Base-by-base conservation (phyloP, 1,140 invertebrate species). In the Thaumatotibia leucotreta region DNA sequence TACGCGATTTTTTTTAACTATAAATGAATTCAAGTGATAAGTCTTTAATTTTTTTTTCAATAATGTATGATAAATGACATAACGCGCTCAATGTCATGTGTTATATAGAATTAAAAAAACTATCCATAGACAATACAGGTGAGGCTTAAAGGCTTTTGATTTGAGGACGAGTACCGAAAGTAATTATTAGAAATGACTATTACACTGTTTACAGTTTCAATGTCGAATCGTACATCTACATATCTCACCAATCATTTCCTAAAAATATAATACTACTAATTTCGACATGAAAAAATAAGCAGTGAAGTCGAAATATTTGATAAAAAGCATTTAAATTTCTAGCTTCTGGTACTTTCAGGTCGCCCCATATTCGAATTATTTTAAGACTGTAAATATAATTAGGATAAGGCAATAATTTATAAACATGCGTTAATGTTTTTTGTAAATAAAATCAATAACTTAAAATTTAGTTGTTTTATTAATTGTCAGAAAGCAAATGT, bases 361-460 rank as follows among this genome's bases (percentile, higher is more conserved):
- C 39, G 14, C 14, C n/a, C 50, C 52, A 6, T 61, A 61, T 31
- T 33, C 20, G 10, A 45, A 67, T 65, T 54, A 70, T 35, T 29
- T 80, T 88, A 91, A 88, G 83, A 83, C 78, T 91, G 84, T 91
- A 88, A 85, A 88, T 89, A 89, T 81, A 79, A 79, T 72, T 88
- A 88, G 77, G 70, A 49, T 86, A 84, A 83, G 80, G 52, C 64
- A 77, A 82, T 89, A 85, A 89, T 88, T 86, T 91, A 91, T 86
- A 80, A 74, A 79, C 71, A 75, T 72, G 73, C 80, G 72, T 82
- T 85, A 75, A 72, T 70, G 64, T 24, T 82, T 87, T 80, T 89
- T 88, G 88, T 89, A 89, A 86, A 90, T 88, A 88, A 85, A 87
- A 33, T 73, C 82, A 71, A 74, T 72, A 73, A 77, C 73, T 74